Percentiles rank a stretch among this genome's conserved stretches.
Evolutionary conservation across 2,888 invertebrate genomes (phyloP).

Genomic region (Ypsolopha sequella): DNA sequence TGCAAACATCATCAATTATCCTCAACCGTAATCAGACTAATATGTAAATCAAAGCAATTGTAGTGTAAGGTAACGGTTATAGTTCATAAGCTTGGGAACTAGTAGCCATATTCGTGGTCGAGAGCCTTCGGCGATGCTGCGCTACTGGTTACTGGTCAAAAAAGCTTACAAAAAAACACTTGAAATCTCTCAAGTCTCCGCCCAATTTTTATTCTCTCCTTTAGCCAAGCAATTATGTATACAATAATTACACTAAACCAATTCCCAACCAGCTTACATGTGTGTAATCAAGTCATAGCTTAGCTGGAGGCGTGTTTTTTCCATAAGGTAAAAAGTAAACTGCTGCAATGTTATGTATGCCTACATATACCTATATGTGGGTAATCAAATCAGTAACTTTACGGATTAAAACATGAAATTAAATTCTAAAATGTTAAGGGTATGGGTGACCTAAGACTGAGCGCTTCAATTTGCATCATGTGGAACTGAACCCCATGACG

Average conservation of each 20-base stretch:
- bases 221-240: neutral
- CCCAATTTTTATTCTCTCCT: neutral
- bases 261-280: neutral
- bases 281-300: neutral
- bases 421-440: too few relatives aligned
- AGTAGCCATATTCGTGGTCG: slow-evolving; percentile 5
- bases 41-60: neutral
- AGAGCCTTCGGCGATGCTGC: slow-evolving; percentile 16
- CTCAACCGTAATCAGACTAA: neutral
- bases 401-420: too few relatives aligned
- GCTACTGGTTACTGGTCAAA: slow-evolving; percentile 16
- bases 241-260: neutral
- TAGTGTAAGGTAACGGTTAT: neutral
- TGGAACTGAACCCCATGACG: too few relatives aligned
- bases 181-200: slow-evolving; percentile 1
- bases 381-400: too few relatives aligned
- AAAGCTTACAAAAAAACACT: neutral
- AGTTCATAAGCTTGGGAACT: neutral
- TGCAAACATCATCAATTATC: slow-evolving; percentile 1
- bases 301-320: too few relatives aligned
- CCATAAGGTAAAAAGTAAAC: too few relatives aligned
- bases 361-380: too few relatives aligned
- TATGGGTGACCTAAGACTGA: too few relatives aligned
- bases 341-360: too few relatives aligned
- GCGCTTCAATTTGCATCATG: too few relatives aligned